Percentiles rank a stretch among this genome's conserved stretches.
Conservation (phyloP, 53 echinoderm and acorn worm species). For the Patiria pectinifera region DNA sequence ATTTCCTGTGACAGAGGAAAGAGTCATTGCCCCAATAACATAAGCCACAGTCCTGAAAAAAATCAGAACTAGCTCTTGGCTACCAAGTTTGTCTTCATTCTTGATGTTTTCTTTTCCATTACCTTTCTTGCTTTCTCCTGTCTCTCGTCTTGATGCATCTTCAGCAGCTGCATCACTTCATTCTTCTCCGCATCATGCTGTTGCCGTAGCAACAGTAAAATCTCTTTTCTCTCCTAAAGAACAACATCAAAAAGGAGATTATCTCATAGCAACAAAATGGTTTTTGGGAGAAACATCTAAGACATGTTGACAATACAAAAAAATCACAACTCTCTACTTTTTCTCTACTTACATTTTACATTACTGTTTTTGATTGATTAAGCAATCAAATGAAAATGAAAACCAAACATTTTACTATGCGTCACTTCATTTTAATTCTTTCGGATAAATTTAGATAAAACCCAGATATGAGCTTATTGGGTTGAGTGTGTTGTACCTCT, state of each 20-base stretch:
- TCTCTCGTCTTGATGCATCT: slow-evolving; percentile 89
- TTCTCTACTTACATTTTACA: too few relatives aligned
- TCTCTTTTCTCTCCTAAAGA: slow-evolving; percentile 75
- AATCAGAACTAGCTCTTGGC: background rate
- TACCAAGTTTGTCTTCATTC: background rate
- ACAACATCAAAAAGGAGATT: background rate
- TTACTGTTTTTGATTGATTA: too few relatives aligned
- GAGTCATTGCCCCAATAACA: background rate
- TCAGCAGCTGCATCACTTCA: slow-evolving; percentile 71
- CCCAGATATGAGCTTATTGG: too few relatives aligned
- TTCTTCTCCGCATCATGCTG: slow-evolving; percentile 74
- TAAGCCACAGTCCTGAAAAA: background rate
- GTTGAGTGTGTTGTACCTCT: slow-evolving; percentile 40
- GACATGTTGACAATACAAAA: too few relatives aligned
- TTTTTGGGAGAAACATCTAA: too few relatives aligned
- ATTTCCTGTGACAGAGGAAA: slow-evolving; percentile 67
- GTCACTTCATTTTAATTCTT: too few relatives aligned
- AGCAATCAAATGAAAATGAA: too few relatives aligned
- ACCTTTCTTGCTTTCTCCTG: slow-evolving; percentile 92
- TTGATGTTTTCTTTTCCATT: slow-evolving; percentile 48
- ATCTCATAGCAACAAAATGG: background rate
- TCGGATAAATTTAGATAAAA: too few relatives aligned
- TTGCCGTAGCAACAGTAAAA: slow-evolving; percentile 65
- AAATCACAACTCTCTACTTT: too few relatives aligned
- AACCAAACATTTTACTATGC: too few relatives aligned